Conservation (phyloP, 2,888 invertebrate species). For the Tiphia femorata region DNA sequence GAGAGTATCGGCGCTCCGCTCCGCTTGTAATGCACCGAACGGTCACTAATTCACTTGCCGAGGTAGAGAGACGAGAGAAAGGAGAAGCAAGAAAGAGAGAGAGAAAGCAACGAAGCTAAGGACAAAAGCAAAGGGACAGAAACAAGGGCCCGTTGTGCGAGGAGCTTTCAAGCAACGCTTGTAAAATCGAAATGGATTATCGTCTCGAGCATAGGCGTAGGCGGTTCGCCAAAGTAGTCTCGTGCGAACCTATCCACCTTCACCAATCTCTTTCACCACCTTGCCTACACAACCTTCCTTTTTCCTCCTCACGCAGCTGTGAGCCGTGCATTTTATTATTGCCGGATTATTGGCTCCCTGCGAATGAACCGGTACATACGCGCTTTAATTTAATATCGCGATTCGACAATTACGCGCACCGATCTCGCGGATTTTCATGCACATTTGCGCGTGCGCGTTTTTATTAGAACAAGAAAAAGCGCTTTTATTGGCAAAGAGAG, state of each 20-base stretch:
- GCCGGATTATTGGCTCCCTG: slow-evolving; percentile 28
- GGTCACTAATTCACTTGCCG: not conserved
- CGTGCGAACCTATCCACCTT: no score
- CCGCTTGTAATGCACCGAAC: slow-evolving; percentile 4
- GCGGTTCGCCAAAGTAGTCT: no score
- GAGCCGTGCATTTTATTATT: slow-evolving; percentile 23
- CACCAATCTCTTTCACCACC: no score
- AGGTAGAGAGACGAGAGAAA: no score
- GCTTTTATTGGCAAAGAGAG: no score
- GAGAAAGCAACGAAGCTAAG: no score
- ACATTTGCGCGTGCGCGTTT: no score
- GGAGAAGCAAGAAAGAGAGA: no score
- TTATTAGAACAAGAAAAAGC: no score
- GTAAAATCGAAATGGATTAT: slow-evolving; percentile 22
- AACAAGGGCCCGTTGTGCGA: slow-evolving; percentile 5
- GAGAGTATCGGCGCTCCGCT: slow-evolving; percentile 3
- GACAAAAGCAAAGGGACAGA: no score
- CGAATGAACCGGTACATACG: slow-evolving; percentile 3
- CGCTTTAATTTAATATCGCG: slow-evolving; percentile 37
- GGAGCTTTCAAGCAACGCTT: not conserved
- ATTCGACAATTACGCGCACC: slow-evolving; percentile 39
- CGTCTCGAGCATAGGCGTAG: slow-evolving; percentile 17
- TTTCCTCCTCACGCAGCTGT: not conserved
- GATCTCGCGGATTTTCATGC: no score
- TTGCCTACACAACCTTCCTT: no score